These are phyloP conservation scores for Pseudochirops cupreus DNA, from an alignment of 2,797 vertebrate species.

Conservation along the genomic window DNA sequence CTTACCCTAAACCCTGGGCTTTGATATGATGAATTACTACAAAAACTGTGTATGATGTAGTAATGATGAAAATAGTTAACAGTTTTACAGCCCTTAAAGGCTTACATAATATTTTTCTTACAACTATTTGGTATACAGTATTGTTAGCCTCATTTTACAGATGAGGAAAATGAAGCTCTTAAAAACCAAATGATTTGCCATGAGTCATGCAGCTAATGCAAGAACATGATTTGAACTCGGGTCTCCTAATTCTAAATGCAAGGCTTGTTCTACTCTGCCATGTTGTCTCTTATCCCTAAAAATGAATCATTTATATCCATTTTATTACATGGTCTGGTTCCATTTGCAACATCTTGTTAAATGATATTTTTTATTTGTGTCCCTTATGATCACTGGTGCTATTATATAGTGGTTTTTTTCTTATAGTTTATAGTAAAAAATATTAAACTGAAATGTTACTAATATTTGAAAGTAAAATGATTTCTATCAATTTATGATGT, in stretches of 20 bases:
- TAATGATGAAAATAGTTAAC: background rate
- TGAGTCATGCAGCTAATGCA: background rate
- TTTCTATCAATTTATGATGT: background rate
- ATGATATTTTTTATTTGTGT: background rate
- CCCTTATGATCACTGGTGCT: background rate
- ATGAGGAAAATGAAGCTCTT: background rate
- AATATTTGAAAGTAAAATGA: background rate
- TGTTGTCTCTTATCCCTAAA: background rate
- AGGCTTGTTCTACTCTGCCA: background rate
- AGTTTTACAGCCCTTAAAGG: background rate
- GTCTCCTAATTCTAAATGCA: background rate
- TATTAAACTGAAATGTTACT: background rate
- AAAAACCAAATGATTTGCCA: background rate
- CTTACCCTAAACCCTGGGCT: background rate
- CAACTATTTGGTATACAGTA: background rate
- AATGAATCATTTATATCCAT: background rate
- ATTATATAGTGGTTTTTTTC: background rate
- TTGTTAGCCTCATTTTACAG: background rate
- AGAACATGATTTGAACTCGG: background rate
- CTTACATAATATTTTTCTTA: background rate
- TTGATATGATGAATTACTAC: background rate
- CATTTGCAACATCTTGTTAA: background rate
- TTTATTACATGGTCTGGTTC: background rate
- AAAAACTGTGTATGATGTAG: background rate
- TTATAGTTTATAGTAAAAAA: background rate